phyloP scores from a whole-genome alignment of 2,113 vertebrate species.

The Leuciscus idus region DNA sequence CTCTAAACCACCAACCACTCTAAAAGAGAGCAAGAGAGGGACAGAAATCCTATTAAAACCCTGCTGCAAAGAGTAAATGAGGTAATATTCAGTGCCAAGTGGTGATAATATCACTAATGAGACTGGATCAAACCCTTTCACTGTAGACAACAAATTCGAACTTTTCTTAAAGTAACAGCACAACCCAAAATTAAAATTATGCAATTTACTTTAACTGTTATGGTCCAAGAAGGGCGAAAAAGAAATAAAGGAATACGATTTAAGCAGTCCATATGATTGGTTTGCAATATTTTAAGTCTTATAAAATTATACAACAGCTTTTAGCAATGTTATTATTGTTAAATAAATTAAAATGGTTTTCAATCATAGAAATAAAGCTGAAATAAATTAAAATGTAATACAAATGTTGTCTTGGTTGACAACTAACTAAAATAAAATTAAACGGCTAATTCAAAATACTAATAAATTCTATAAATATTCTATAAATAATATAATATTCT shows the following conservation, averaged over 20 bases:
- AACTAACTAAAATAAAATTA: neutral
- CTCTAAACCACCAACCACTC: conserved; percentile 96
- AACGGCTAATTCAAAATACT: neutral
- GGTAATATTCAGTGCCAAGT: neutral
- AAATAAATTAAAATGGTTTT: neutral
- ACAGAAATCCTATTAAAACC: neutral
- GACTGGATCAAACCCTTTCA: conserved; percentile 7
- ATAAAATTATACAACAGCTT: neutral
- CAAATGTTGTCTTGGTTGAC: no score
- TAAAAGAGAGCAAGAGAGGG: conserved; percentile 60
- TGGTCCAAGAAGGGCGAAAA: neutral
- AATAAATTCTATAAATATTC: neutral
- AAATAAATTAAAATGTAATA: neutral
- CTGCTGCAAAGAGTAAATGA: neutral
- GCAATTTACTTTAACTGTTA: neutral
- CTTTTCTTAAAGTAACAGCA: neutral
- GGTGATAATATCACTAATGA: conserved; percentile 9
- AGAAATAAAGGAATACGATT: neutral
- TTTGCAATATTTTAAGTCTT: neutral
- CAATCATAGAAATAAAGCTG: neutral
- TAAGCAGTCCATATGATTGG: neutral
- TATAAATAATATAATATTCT: neutral
- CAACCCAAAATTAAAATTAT: neutral
- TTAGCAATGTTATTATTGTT: neutral
- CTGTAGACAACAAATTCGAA: neutral